Evolutionary conservation across 2,888 invertebrate genomes (phyloP), one percentile per base, ranked within the genome.

Genomic region (Gryllus longicercus): DNA sequence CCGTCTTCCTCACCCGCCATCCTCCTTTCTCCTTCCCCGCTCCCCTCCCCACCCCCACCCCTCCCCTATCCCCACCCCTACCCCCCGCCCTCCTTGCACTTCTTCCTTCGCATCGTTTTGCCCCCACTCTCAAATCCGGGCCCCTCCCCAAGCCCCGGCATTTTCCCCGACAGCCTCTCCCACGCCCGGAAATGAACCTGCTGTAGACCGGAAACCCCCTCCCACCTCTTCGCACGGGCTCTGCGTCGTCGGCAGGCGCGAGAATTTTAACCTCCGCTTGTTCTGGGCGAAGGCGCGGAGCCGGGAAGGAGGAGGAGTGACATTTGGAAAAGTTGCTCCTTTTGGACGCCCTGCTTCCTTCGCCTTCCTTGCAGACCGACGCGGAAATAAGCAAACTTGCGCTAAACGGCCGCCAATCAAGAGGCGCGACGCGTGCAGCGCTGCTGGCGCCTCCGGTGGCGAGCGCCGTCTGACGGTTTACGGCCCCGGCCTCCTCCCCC

Each of bases 311-410:
- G 38, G 63, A 63, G 16, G 14, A 63, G 63, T 63, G 63, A 63
- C 63, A 63, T 63, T 63, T 63, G 63, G 63, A 63, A 63, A 63
- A 63, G 63, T 63, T 63, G 63, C n/a, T 63, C 63, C n/a, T 63
- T 63, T n/a, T n/a, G 14, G 63, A 63, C 14, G 63, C n/a, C 63
- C 63, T 63, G n/a, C 63, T 63, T 63, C 63, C 63, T 63, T n/a
- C 14, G 16, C 63, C 16, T 63, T 63, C n/a, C 63, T 63, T 63
- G 16, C 63, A 14, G n/a, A 18, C 63, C 63, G n/a, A 63, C 63
- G 63, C 14, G 63, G 63, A 63, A 63, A 63, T 63, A 63, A 63
- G 11, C 63, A 63, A 63, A 63, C 63, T 63, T 63, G 63, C 63
- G n/a, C 63, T 63, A 63, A 63, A 18, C 63, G 63, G 63, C 63